These are phyloP conservation scores for Eristalinus sepulchralis DNA, from an alignment of 2,888 invertebrate genomes.

Conservation along the genomic window DNA sequence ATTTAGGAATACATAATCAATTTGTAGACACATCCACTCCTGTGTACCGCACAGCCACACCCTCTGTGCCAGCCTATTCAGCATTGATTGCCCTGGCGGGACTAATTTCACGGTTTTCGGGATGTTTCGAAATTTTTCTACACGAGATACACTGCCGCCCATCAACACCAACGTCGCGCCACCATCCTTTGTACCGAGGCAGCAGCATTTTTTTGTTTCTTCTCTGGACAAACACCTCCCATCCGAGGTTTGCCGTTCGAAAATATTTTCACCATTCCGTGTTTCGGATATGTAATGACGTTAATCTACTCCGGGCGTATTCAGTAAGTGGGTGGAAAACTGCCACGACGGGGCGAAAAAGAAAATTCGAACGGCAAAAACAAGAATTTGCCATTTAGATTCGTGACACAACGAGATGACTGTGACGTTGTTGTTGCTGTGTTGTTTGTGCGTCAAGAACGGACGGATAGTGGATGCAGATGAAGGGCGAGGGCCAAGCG, in stretches of 20 bases:
- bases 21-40: constrained; percentile 26
- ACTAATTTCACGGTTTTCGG: constrained; percentile 30
- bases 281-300: constrained; percentile 51
- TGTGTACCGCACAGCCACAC: neutral
- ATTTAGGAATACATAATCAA: constrained; percentile 52
- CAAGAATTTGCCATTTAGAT: constrained; percentile 46
- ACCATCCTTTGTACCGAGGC: too few species aligned
- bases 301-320: constrained; percentile 22
- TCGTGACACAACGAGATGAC: constrained; percentile 36
- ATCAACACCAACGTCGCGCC: too few species aligned
- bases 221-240: constrained; percentile 7
- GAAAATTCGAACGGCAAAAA: neutral
- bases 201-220: neutral
- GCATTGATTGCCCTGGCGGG: constrained; percentile 37
- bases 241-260: constrained; percentile 5
- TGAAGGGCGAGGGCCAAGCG: neutral
- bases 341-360: neutral
- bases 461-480: neutral
- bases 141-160: neutral
- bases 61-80: neutral
- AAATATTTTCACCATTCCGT: constrained; percentile 28
- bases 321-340: neutral
- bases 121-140: constrained; percentile 15
- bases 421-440: neutral
- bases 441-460: neutral